These are phyloP conservation scores for Bostrychus sinensis DNA, from an alignment of 2,113 vertebrate species.

Conservation along the genomic window DNA sequence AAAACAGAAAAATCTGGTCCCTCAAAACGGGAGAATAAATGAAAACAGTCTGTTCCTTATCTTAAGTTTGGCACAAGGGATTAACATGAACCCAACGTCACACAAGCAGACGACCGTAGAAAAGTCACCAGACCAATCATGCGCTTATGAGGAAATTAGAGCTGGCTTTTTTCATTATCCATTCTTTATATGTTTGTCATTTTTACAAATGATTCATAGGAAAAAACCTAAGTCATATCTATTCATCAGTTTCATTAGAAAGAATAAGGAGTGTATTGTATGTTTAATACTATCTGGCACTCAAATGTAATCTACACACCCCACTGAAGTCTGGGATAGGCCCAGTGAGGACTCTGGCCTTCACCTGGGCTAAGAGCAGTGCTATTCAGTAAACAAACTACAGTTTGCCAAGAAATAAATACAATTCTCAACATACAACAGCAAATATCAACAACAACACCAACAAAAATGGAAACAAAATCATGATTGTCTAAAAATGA, in stretches of 20 bases:
- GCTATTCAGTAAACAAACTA: constrained; percentile 98
- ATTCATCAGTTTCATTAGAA: constrained; percentile 94
- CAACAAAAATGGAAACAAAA: constrained; percentile 78
- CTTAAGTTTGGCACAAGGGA: constrained; percentile 95
- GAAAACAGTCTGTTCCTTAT: constrained; percentile 92
- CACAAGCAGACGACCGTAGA: constrained; percentile 98
- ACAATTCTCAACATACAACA: constrained; percentile 94
- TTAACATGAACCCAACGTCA: constrained; percentile 97
- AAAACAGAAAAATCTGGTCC: constrained; percentile 85
- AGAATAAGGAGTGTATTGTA: constrained; percentile 92
- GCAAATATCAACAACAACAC: constrained; percentile 94
- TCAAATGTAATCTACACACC: constrained; percentile 87
- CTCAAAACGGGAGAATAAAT: constrained; percentile 90
- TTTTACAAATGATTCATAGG: constrained; percentile 94
- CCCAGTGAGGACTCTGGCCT: constrained; percentile 77
- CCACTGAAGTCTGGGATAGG: constrained; percentile 80
- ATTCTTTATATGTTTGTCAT: constrained; percentile 67
- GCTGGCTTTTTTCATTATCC: constrained; percentile 76
- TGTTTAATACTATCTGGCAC: constrained; percentile 93
- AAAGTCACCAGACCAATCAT: constrained; percentile 99
- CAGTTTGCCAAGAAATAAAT: constrained; percentile 99
- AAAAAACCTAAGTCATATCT: constrained; percentile 90
- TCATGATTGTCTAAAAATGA: constrained; percentile 99
- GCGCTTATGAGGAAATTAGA: constrained; percentile 96
- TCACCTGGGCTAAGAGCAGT: constrained; percentile 89